Percentiles rank a stretch among this genome's conserved stretches.
Evolutionary conservation across 2,888 invertebrate genomes (phyloP).

Genomic region (Eustalomyia histrio): DNA sequence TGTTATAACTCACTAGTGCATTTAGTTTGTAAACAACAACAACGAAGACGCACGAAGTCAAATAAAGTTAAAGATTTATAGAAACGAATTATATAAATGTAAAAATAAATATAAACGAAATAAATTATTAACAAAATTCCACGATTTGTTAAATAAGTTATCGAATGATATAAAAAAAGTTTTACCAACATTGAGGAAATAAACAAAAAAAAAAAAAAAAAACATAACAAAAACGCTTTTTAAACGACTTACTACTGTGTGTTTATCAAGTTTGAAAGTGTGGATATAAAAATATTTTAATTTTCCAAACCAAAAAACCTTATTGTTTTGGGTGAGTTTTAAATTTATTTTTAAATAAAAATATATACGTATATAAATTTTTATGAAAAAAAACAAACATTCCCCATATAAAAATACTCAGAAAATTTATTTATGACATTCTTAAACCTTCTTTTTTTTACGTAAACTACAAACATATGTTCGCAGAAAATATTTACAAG

Average conservation of each 20-base stretch:
- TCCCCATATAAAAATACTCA: neutral
- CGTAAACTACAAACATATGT: too few relatives aligned
- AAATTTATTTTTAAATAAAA: conserved; percentile 25
- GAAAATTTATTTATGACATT: too few relatives aligned
- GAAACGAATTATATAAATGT: conserved; percentile 35
- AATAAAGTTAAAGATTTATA: conserved; percentile 45
- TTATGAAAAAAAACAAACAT: too few relatives aligned
- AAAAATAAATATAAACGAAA: conserved; percentile 17
- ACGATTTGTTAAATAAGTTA: neutral
- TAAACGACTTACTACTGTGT: conserved; percentile 23
- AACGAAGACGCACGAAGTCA: conserved; percentile 69
- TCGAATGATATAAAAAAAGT: neutral
- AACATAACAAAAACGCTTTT: conserved; percentile 13
- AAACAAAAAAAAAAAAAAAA: too few relatives aligned
- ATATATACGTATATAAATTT: neutral
- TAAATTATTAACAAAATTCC: neutral
- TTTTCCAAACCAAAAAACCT: conserved; percentile 49
- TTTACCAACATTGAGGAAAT: conserved; percentile 33
- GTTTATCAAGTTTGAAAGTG: conserved; percentile 37
- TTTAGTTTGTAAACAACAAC: conserved; percentile 67
- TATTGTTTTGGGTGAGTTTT: conserved; percentile 57
- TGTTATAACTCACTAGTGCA: conserved; percentile 68
- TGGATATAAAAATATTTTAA: conserved; percentile 16
- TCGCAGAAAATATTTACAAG: too few relatives aligned
- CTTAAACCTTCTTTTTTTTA: too few relatives aligned